Conservation (phyloP, 1,140 invertebrate species). For the Drosophila pseudoananassae region DNA sequence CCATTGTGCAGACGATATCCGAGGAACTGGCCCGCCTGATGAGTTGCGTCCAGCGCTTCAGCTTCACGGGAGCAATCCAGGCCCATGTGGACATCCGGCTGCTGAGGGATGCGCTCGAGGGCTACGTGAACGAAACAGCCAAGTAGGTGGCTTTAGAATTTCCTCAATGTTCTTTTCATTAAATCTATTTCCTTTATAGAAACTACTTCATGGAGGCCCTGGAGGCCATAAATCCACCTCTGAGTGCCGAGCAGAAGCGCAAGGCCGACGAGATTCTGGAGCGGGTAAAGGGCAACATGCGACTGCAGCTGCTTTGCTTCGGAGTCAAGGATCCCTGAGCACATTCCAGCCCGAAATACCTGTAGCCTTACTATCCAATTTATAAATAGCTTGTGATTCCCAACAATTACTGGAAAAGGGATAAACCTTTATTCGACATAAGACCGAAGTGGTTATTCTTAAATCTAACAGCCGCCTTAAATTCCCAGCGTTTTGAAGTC, state of each 20-base stretch:
- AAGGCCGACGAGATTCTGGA: constrained; percentile 82
- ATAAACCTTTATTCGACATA: constrained; percentile 41
- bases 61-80: constrained; percentile 78
- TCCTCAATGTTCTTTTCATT: background rate
- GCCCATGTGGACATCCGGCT: constrained; percentile 80
- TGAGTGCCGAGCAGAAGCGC: constrained; percentile 68
- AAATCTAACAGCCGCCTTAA: constrained; percentile 6
- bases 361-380: background rate
- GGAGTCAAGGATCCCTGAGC: constrained; percentile 68
- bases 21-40: constrained; percentile 95
- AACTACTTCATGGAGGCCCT: constrained; percentile 82
- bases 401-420: constrained; percentile 5
- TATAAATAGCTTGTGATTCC: constrained; percentile 30
- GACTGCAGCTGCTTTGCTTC: constrained; percentile 83
- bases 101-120: constrained; percentile 70
- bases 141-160: constrained; percentile 50
- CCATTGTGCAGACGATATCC: constrained; percentile 95
- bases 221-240: constrained; percentile 80
- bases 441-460: background rate
- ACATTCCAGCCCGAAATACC: constrained; percentile 39
- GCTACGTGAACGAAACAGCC: constrained; percentile 81
- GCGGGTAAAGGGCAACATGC: constrained; percentile 82
- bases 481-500: constrained; percentile 60
- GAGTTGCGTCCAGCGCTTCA: constrained; percentile 87
- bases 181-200: constrained; percentile 19